Conservation (phyloP, 2,888 invertebrate genomes). For the Tiliacea aurago region DNA sequence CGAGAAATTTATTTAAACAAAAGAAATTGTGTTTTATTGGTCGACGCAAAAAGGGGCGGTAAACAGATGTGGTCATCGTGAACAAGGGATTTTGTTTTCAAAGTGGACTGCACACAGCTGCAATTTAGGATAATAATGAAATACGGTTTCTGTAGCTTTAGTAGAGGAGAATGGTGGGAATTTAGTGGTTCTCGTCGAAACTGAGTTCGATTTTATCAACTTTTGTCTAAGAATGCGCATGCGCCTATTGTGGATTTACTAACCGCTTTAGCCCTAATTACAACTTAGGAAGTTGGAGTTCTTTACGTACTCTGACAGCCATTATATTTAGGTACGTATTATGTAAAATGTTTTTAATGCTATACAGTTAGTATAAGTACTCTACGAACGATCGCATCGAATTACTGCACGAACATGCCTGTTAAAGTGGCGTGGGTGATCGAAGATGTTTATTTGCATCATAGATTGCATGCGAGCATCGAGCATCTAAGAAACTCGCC, state of each 20-base stretch:
- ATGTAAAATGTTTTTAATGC: slow-evolving; percentile 22
- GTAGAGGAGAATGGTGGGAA: not conserved
- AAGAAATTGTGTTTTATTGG: too few species aligned
- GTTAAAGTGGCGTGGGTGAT: slow-evolving; percentile 60
- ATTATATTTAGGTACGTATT: slow-evolving; percentile 14
- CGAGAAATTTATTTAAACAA: too few species aligned
- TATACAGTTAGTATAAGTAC: slow-evolving; percentile 32
- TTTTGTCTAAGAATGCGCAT: not conserved
- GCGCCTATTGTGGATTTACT: not conserved
- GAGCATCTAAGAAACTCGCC: slow-evolving; percentile 60
- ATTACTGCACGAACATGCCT: slow-evolving; percentile 51
- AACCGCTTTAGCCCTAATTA: slow-evolving; percentile 18
- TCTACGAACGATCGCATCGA: slow-evolving; percentile 47
- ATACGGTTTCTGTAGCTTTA: not conserved
- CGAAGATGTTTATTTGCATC: slow-evolving; percentile 60
- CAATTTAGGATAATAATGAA: slow-evolving; percentile 3
- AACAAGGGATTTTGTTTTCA: too few species aligned
- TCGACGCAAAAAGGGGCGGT: too few species aligned
- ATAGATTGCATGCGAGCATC: slow-evolving; percentile 56
- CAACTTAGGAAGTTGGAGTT: not conserved
- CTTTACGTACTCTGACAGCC: not conserved
- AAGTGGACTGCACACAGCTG: not conserved
- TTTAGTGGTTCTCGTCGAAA: not conserved
- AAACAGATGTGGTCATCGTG: too few species aligned
- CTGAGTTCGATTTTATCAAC: not conserved